phyloP scores from a whole-genome alignment of 2,888 invertebrate genomes.

The Aproaerema taeniolella region DNA sequence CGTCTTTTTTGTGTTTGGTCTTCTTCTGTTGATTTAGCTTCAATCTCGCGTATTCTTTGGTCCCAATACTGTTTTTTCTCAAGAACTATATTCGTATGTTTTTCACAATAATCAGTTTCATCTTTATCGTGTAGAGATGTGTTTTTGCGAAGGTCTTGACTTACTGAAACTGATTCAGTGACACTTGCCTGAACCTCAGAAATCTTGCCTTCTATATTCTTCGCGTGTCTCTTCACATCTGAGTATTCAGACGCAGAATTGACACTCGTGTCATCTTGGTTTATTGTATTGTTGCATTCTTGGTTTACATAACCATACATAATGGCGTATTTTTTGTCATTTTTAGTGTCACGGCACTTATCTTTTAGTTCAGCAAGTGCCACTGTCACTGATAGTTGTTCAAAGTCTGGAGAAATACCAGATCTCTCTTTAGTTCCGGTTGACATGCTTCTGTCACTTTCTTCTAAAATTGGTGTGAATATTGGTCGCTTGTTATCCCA shows the following conservation, averaged over 20 bases:
- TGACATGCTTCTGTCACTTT: conserved; percentile 53
- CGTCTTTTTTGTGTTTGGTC: conserved; percentile 45
- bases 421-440: conserved; percentile 39
- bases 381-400: conserved; percentile 56
- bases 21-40: conserved; percentile 57
- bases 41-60: conserved; percentile 62
- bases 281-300: conserved; percentile 32
- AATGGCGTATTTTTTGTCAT: too few relatives aligned
- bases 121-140: conserved; percentile 18
- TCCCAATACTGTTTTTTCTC: conserved; percentile 73
- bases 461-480: conserved; percentile 67
- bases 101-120: conserved; percentile 48
- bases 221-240: conserved; percentile 72
- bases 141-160: conserved; percentile 57
- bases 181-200: conserved; percentile 74
- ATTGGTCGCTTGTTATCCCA: conserved; percentile 46
- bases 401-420: conserved; percentile 28
- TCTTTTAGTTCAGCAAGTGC: conserved; percentile 69
- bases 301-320: too few relatives aligned
- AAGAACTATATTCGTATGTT: conserved; percentile 52
- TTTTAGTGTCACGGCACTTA: conserved; percentile 55
- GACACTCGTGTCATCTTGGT: conserved; percentile 47
- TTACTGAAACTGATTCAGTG: conserved; percentile 75
- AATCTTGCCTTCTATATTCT: conserved; percentile 61
- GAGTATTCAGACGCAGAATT: conserved; percentile 68